Conservation (phyloP, 2,113 vertebrate species). For the Thunnus maccoyii region DNA sequence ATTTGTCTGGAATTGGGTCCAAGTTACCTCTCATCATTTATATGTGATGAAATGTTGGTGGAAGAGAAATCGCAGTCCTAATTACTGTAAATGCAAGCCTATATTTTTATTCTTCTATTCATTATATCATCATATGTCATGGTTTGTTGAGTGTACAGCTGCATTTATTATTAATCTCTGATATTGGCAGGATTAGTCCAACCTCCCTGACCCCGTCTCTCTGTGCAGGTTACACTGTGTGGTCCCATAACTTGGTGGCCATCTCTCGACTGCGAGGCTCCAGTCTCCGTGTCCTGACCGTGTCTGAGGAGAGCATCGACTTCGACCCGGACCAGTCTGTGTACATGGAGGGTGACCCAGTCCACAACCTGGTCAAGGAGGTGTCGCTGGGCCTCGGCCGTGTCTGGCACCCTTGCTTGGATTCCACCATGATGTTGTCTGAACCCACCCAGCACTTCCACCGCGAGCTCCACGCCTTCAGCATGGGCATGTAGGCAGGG, state of each 20-base stretch:
- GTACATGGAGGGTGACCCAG: conserved; percentile 94
- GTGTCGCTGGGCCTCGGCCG: conserved; percentile 95
- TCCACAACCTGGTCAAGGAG: conserved; percentile 97
- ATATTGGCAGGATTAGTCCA: background rate
- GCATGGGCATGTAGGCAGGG: conserved; percentile 91
- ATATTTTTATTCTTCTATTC: background rate
- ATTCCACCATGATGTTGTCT: conserved; percentile 93
- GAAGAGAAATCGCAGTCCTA: too few species aligned
- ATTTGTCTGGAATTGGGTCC: background rate
- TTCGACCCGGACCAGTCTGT: conserved; percentile 95
- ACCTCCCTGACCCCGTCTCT: background rate
- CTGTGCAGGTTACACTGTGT: conserved; percentile 93
- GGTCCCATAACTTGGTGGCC: conserved; percentile 98
- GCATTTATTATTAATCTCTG: too few species aligned
- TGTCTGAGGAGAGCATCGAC: conserved; percentile 98
- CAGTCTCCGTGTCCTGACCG: conserved; percentile 92
- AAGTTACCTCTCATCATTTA: background rate
- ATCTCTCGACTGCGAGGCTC: conserved; percentile 97
- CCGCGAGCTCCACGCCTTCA: conserved; percentile 97
- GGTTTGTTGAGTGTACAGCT: background rate
- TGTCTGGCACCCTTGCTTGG: conserved; percentile 94
- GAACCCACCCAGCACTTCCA: conserved; percentile 98
- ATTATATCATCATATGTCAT: background rate
- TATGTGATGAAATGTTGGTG: too few species aligned
- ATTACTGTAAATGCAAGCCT: background rate